Evolutionary conservation across 2,797 vertebrate genomes (phyloP), one percentile per base, ranked within the genome.

Genomic region (Smutsia gigantea): DNA sequence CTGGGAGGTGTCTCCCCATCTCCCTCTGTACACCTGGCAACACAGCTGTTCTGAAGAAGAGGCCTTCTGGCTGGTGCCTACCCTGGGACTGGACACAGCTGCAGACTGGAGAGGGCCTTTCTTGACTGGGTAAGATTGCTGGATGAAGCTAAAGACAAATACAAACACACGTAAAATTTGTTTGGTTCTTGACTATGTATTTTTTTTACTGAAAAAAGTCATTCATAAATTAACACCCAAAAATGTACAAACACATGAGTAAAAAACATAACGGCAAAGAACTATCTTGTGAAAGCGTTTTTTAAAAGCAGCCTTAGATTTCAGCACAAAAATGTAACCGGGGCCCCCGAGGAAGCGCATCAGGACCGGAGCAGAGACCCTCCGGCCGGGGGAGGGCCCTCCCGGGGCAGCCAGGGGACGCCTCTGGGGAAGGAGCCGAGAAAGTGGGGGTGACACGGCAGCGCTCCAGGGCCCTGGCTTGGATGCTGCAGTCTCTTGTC

Each of bases 91-190:
- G 87, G 23, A 69, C 2, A 17, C 78, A 98, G 61, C 0, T 94
- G 75, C 88, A 75, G 0, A 1, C 17, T 0, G 0, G 71, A 66
- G 0, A 74, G 8, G 0, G 3, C n/a, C 15, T 34, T 42, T 83
- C 71, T 91, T 59, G 39, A 42, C 5, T 18, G 66, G 6, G 39
- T 64, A 37, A 57, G 7, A 0, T 61, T 97, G 64, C 39, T 77
- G 11, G 71, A 81, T 9, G 96, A 84, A 84, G 90, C 97, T 98
- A 96, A 85, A 95, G 59, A 74, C 82, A 86, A 94, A 97, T n/a
- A 46, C 46, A 46, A 46, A 46, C 46, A 46, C 46, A 46, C 46
- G 11, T 46, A 46, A 46, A 46, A 46, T 46, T 46, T 46, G 46
- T 46, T 46, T 46, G 46, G 46, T 46, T 46, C 46, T 46, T 46